These are phyloP conservation scores for Meda fulgida DNA, from an alignment of 2,797 vertebrate genomes.

Conservation along the genomic window DNA sequence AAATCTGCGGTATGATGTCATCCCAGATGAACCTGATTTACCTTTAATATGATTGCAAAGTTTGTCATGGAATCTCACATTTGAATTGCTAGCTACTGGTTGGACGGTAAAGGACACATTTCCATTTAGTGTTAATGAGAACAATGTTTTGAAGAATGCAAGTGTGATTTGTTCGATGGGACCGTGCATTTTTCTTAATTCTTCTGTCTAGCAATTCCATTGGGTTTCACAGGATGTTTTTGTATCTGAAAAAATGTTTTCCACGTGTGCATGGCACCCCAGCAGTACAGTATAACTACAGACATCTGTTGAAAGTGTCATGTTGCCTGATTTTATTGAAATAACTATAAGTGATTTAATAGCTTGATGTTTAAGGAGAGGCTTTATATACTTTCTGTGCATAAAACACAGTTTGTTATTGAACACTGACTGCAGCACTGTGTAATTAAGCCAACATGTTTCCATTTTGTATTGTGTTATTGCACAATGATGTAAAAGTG, in stretches of 20 bases:
- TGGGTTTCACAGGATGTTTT: constrained; percentile 10
- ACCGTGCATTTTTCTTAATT: not conserved
- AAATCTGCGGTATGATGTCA: not conserved
- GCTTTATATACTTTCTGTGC: not conserved
- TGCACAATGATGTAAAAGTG: not conserved
- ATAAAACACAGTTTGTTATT: not conserved
- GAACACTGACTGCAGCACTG: not conserved
- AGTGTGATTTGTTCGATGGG: not conserved
- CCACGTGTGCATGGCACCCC: not conserved
- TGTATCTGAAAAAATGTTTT: constrained; percentile 13
- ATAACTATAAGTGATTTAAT: not conserved
- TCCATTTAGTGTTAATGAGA: not conserved
- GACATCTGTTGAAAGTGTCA: constrained; percentile 19
- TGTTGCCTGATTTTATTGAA: constrained; percentile 7
- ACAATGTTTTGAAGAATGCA: not conserved
- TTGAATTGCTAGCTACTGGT: not conserved
- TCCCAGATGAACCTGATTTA: constrained; percentile 1
- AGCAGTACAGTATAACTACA: not conserved
- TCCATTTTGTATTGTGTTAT: constrained; percentile 4
- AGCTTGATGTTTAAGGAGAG: not conserved
- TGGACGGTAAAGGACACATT: not conserved
- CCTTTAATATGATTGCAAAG: constrained; percentile 1
- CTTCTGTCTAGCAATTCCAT: not conserved
- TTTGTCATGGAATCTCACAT: not conserved
- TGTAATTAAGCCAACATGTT: not conserved